A percentile compares a stretch with the other conserved stretches of the same genome.
phyloP scores from a whole-genome alignment of 92 coral and sea anemone species.

The Paragorgia papillata region DNA sequence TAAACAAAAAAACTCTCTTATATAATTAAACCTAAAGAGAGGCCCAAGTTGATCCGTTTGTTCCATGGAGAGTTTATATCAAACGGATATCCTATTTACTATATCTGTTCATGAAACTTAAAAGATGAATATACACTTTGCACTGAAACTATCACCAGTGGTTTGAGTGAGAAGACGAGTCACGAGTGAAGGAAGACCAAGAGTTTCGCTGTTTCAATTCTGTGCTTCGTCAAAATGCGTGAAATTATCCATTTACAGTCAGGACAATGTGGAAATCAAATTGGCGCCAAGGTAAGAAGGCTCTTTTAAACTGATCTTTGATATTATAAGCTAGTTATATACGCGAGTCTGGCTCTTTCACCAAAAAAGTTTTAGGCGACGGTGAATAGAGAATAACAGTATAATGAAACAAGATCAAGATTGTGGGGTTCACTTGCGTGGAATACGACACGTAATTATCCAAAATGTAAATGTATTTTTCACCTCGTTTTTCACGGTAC shows the following conservation, averaged over 20 bases:
- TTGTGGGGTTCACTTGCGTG: no score
- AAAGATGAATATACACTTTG: not conserved
- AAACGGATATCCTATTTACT: not conserved
- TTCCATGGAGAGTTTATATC: not conserved
- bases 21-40: not conserved
- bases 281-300: conserved; percentile 84
- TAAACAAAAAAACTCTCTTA: not conserved
- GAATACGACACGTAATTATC: no score
- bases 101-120: not conserved
- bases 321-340: not conserved
- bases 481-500: no score
- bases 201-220: not conserved
- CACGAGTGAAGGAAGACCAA: no score
- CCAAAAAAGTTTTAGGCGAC: no score
- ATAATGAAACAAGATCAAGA: no score
- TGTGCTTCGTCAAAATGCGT: conserved; percentile 53
- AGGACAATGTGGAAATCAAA: conserved; percentile 96
- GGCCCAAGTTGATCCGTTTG: not conserved
- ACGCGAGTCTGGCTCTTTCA: no score
- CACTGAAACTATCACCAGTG: not conserved
- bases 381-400: no score
- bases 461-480: no score
- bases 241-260: conserved; percentile 90
- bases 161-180: not conserved
- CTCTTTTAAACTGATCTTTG: no score